Conservation (phyloP, 2,113 vertebrate species). For the Gorsachius goisagi region DNA sequence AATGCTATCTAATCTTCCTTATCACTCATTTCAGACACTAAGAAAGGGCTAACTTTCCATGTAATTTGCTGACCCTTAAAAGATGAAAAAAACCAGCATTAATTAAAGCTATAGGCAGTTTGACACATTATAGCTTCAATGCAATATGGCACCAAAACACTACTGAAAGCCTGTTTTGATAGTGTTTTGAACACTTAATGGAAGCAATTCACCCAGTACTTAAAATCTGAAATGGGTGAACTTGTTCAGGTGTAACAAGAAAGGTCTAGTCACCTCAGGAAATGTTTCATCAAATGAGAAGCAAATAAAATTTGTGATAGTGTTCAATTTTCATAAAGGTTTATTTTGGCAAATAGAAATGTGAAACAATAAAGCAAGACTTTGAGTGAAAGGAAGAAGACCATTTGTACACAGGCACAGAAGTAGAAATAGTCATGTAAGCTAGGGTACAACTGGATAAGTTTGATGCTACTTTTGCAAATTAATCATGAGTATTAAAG, state of each 20-base stretch:
- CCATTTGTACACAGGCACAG: neutral
- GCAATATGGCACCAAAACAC: neutral
- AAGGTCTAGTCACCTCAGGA: neutral
- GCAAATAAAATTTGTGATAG: neutral
- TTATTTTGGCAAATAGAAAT: neutral
- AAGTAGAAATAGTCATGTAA: neutral
- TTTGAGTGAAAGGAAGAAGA: neutral
- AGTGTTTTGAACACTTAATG: neutral
- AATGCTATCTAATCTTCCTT: neutral
- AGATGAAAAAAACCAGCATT: neutral
- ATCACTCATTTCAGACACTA: neutral
- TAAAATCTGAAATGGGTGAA: neutral
- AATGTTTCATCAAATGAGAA: neutral
- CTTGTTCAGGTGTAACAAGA: neutral
- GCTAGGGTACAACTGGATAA: neutral
- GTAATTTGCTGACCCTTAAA: neutral
- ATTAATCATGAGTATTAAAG: neutral
- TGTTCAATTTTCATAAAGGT: neutral
- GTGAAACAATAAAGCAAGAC: neutral
- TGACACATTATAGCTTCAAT: neutral
- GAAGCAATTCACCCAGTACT: neutral
- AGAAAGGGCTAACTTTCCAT: neutral
- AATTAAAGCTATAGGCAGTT: neutral
- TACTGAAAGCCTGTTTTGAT: neutral
- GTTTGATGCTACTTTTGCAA: neutral